Evolutionary conservation across 2,888 invertebrate genomes (phyloP).

Genomic region (Drosophila setosimentum): DNA sequence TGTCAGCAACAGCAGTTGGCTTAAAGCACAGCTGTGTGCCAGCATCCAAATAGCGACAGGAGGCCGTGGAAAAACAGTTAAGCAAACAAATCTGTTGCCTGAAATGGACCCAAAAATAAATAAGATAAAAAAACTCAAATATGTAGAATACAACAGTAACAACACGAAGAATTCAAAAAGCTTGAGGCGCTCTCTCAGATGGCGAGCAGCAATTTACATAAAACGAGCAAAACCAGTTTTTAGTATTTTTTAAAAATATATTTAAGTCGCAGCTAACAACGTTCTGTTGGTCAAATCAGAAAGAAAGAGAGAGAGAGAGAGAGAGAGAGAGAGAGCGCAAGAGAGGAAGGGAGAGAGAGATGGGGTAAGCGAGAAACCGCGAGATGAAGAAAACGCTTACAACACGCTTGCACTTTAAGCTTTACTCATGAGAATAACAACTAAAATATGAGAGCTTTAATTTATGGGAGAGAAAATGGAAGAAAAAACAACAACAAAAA

Average conservation of each 20-base stretch:
- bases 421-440: constrained; percentile 8
- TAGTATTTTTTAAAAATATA: constrained; percentile 40
- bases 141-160: constrained; percentile 44
- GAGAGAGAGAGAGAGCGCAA: not conserved
- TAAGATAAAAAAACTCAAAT: constrained; percentile 25
- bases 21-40: constrained; percentile 51
- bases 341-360: constrained; percentile 11
- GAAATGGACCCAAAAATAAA: constrained; percentile 30
- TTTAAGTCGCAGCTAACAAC: constrained; percentile 48
- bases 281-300: constrained; percentile 48
- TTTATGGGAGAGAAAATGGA: not conserved
- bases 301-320: not conserved
- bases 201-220: constrained; percentile 81
- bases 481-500: constrained; percentile 35
- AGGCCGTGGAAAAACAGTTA: constrained; percentile 57
- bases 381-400: constrained; percentile 28
- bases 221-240: constrained; percentile 82
- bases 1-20: constrained; percentile 31
- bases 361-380: constrained; percentile 3
- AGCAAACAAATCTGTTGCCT: constrained; percentile 25
- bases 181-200: constrained; percentile 62
- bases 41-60: constrained; percentile 32
- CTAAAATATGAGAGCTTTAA: not conserved
- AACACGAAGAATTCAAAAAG: constrained; percentile 57
- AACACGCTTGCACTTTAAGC: constrained; percentile 54